Conservation (phyloP, 1,140 invertebrate species). For the Tyrophagus putrescentiae region DNA sequence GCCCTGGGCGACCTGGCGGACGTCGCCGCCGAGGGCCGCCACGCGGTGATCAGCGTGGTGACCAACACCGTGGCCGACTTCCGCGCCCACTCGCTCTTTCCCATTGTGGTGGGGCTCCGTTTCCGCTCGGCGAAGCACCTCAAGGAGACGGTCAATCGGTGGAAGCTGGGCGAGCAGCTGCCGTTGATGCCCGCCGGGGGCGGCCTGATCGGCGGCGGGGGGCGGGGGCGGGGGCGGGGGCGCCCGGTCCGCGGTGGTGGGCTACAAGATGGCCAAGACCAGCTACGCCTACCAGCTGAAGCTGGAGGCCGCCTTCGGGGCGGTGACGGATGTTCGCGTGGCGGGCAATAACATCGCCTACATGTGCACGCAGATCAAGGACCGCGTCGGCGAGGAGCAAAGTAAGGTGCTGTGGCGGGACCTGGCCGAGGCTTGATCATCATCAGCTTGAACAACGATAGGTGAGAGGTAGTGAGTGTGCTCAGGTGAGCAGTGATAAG, state of each 20-base stretch:
- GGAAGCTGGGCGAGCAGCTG: background rate
- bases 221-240: background rate
- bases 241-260: background rate
- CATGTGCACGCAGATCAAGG: slow-evolving; percentile 86
- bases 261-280: slow-evolving; percentile 61
- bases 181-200: background rate
- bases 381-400: slow-evolving; percentile 78
- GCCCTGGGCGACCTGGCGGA: slow-evolving; percentile 64
- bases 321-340: slow-evolving; percentile 74
- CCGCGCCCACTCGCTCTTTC: slow-evolving; percentile 78
- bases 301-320: slow-evolving; percentile 74
- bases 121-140: slow-evolving; percentile 93
- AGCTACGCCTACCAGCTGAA: slow-evolving; percentile 84
- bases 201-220: background rate
- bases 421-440: slow-evolving; percentile 4
- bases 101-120: slow-evolving; percentile 80
- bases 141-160: slow-evolving; percentile 41
- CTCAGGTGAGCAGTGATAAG: no score
- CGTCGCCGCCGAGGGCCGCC: slow-evolving; percentile 65
- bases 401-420: slow-evolving; percentile 89
- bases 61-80: slow-evolving; percentile 72
- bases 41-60: slow-evolving; percentile 72
- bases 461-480: no score
- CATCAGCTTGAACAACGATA: background rate
- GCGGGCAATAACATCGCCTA: slow-evolving; percentile 82